These are phyloP conservation scores for Ophion ventricosus DNA, from an alignment of 2,888 invertebrate species.

Conservation along the genomic window DNA sequence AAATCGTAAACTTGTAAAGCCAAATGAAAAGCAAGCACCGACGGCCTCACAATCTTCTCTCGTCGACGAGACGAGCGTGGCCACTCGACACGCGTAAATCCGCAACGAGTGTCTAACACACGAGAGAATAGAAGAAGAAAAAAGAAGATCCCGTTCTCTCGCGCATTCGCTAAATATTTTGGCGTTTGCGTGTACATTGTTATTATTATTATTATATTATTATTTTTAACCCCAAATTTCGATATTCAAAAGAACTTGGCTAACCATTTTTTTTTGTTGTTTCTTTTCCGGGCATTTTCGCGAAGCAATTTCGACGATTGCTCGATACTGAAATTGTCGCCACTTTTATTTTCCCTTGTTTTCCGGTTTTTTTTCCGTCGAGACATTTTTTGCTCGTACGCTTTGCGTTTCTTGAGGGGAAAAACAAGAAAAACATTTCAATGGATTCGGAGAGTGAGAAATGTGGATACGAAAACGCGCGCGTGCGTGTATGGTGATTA, in stretches of 20 bases:
- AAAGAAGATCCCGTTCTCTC: slow-evolving; percentile 14
- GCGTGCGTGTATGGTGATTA: slow-evolving; percentile 72
- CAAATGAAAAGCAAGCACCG: slow-evolving; percentile 63
- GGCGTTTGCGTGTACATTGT: slow-evolving; percentile 22
- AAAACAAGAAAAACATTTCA: background rate
- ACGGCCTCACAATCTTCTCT: slow-evolving; percentile 38
- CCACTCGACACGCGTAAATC: slow-evolving; percentile 49
- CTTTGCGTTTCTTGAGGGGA: background rate
- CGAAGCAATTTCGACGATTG: slow-evolving; percentile 32
- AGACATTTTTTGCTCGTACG: background rate
- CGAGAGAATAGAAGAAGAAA: background rate
- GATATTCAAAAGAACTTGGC: background rate
- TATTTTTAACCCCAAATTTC: slow-evolving; percentile 23
- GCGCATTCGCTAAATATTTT: slow-evolving; percentile 22
- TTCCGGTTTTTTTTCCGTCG: slow-evolving; percentile 26
- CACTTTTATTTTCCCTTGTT: background rate
- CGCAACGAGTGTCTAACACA: background rate
- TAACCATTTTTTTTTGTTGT: background rate
- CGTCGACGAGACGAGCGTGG: slow-evolving; percentile 49
- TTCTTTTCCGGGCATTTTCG: background rate
- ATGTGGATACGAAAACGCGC: slow-evolving; percentile 32
- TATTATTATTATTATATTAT: slow-evolving; percentile 6
- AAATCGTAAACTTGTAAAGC: slow-evolving; percentile 53
- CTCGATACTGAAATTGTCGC: background rate
- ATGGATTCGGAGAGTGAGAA: background rate